Base-by-base conservation (phyloP, 2,888 invertebrate genomes). In the Neuroscelio doddi region DNA sequence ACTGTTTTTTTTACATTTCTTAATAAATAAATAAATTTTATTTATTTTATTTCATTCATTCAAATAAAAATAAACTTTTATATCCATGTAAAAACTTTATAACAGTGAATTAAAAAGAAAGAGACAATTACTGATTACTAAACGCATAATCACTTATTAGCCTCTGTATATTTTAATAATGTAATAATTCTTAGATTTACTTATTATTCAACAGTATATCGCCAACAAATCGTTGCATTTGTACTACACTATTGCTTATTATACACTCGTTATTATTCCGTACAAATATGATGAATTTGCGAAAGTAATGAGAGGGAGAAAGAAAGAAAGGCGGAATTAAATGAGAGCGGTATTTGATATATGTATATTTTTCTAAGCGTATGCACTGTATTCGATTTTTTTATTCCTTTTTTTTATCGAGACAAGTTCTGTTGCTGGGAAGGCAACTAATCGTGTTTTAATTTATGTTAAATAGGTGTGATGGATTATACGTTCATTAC, bases 311-410 rank as follows among this genome's bases (percentile, higher is more conserved):
- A 51, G 42, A 55, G 49, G 44, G 39, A 30, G 30, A 57, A 27
- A 55, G 52, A 59, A 30, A 44, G 36, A 51, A 47, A 61, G 50
- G 34, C 55, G 47, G 50, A 46, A 65, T 44, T 52, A 45, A 32
- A 55, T 59, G 53, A 46, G 30, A 34, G 46, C 51, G 41, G 34
- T 62, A 50, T 62, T 62, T 62, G 45, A 62, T 58, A 66, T 45
- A 70, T 73, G 75, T 78, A 78, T 78, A 78, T 78, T 78, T 78
- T 78, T 78, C 70, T 77, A 77, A 76, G 68, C 68, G 42, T 72
- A 69, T 59, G 71, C 59, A 71, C 53, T 73, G 24, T 67, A 69
- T 64, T 34, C 63, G 49, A 68, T 65, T 67, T 58, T 45, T 66
- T 63, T 58, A 21, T 21, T 21, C 21, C 21, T 5, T 21, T 21